Conservation (phyloP, 2,113 vertebrate genomes). For the Thalassarche chlororhynchos region DNA sequence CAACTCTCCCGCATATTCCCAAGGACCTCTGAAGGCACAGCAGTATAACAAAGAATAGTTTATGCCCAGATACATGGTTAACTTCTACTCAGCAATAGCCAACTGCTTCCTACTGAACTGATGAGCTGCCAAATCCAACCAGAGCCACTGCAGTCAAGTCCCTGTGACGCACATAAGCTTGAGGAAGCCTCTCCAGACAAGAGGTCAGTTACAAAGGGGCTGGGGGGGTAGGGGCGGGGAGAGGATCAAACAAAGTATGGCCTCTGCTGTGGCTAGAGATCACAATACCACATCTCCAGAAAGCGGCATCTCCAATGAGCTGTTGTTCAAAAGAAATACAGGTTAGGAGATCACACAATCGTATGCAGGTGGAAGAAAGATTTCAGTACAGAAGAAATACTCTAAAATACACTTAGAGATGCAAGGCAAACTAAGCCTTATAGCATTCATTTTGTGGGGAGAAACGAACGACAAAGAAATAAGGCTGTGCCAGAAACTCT, state of each 20-base stretch:
- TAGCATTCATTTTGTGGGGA: fast-evolving
- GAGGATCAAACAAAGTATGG: background rate
- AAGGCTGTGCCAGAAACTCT: background rate
- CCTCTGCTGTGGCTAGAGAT: background rate
- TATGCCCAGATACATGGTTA: background rate
- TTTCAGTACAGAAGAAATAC: background rate
- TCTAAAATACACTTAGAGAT: background rate
- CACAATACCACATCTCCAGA: background rate
- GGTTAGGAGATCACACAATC: background rate
- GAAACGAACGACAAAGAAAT: background rate
- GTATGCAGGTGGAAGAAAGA: background rate
- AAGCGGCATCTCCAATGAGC: fast-evolving
- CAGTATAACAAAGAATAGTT: background rate
- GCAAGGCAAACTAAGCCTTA: background rate
- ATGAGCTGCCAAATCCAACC: background rate
- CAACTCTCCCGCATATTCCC: background rate
- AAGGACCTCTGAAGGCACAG: background rate
- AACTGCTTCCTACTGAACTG: background rate
- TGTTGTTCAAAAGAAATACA: fast-evolving
- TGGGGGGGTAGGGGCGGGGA: too few species aligned
- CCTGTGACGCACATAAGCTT: fast-evolving
- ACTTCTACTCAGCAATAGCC: background rate
- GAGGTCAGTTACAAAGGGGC: background rate
- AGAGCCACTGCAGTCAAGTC: background rate
- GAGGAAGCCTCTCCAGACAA: background rate